Evolutionary conservation across 2,113 vertebrate genomes (phyloP).

Genomic region (Petroica traversi): DNA sequence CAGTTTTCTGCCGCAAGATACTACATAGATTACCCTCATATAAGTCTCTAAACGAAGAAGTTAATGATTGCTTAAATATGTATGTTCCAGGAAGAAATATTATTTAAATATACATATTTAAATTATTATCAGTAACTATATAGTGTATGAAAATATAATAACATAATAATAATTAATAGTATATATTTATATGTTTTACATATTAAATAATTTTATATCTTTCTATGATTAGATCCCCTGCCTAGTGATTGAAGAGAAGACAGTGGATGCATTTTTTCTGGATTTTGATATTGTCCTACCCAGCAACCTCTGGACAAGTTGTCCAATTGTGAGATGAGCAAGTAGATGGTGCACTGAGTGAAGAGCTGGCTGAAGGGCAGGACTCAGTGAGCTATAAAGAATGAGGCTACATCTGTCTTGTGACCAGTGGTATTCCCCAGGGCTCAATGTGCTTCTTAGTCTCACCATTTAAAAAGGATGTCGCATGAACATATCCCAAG

Average conservation of each 20-base stretch:
- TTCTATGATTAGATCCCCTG: background rate
- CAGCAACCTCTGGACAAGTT: background rate
- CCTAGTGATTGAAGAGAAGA: background rate
- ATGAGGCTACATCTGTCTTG: background rate
- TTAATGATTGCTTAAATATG: background rate
- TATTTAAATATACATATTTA: background rate
- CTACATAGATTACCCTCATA: background rate
- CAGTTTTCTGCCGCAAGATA: background rate
- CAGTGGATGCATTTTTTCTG: background rate
- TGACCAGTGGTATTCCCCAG: background rate
- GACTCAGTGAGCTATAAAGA: background rate
- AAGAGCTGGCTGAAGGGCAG: background rate
- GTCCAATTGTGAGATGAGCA: background rate
- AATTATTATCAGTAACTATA: background rate
- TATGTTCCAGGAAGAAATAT: background rate
- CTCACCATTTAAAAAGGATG: background rate
- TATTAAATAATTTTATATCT: background rate
- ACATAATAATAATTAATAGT: background rate
- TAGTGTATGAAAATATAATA: too few species aligned
- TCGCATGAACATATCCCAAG: accelerated
- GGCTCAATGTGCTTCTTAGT: background rate
- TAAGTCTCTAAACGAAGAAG: background rate
- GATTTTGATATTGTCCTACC: background rate
- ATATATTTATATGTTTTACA: background rate
- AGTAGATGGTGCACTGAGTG: too few species aligned